Conservation (phyloP, 2,888 invertebrate species). For the Rhaphigaster nebulosa region DNA sequence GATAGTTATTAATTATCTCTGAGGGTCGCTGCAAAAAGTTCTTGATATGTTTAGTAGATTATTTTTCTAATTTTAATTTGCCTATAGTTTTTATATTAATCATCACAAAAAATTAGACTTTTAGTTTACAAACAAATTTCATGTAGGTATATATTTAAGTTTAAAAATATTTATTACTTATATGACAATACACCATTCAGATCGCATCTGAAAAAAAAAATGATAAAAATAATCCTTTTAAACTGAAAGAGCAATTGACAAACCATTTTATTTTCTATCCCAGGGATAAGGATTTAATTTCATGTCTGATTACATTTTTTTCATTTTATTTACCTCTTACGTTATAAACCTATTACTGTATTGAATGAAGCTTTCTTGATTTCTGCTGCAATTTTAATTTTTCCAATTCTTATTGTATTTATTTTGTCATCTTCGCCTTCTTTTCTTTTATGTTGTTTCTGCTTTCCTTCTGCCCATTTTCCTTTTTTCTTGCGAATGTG, state of each 20-base stretch:
- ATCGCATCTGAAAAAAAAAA: not conserved
- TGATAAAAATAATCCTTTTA: not conserved
- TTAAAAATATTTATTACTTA: not conserved
- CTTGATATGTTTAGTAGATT: not conserved
- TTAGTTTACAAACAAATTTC: not conserved
- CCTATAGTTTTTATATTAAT: not conserved
- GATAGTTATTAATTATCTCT: not conserved
- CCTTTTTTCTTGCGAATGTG: not conserved
- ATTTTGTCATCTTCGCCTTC: not conserved
- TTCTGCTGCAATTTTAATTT: not conserved
- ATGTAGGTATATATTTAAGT: not conserved
- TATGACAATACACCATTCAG: no score
- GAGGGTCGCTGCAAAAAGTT: not conserved
- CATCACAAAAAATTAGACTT: not conserved
- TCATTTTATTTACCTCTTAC: not conserved
- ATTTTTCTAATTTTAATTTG: not conserved
- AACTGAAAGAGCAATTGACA: not conserved
- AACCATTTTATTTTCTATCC: not conserved
- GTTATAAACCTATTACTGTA: not conserved
- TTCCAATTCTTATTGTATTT: not conserved
- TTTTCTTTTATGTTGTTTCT: not conserved
- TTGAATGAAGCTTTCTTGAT: not conserved
- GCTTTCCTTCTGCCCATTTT: not conserved
- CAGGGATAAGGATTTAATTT: not conserved
- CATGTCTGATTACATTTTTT: not conserved